phyloP scores from a whole-genome alignment of 1,140 invertebrate species.

The Drosophila miranda region DNA sequence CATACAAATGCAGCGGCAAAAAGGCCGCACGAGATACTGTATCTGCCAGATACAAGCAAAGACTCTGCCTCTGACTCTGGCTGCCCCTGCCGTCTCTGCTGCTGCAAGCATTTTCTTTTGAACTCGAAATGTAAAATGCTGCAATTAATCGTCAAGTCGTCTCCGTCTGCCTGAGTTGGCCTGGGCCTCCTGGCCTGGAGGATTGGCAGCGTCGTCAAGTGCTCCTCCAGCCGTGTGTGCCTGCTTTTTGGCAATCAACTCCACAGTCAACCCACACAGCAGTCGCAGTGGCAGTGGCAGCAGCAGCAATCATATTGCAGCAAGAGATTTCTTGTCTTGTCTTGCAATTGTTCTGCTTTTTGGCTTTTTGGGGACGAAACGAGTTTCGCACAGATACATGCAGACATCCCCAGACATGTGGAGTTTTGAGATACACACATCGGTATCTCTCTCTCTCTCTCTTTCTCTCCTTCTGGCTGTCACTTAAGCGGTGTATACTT shows the following conservation, averaged over 20 bases:
- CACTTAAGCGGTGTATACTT: slow-evolving; percentile 1
- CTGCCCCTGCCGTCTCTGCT: slow-evolving; percentile 13
- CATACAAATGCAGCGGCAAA: slow-evolving; percentile 40
- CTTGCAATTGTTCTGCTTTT: slow-evolving; percentile 70
- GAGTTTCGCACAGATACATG: slow-evolving; percentile 48
- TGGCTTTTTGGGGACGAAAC: slow-evolving; percentile 68
- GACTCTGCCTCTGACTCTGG: slow-evolving; percentile 19
- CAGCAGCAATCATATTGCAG: slow-evolving; percentile 63
- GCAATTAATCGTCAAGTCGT: slow-evolving; percentile 69
- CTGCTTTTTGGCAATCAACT: slow-evolving; percentile 68
- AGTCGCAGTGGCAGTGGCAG: slow-evolving; percentile 19
- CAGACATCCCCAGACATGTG: too few relatives aligned
- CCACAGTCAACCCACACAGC: slow-evolving; percentile 57
- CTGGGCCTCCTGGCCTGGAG: slow-evolving; percentile 16
- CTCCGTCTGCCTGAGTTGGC: slow-evolving; percentile 16
- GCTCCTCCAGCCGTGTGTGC: slow-evolving; percentile 35
- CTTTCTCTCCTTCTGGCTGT: slow-evolving; percentile 38
- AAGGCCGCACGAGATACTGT: slow-evolving; percentile 61
- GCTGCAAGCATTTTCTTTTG: slow-evolving; percentile 61
- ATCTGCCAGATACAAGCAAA: slow-evolving; percentile 61
- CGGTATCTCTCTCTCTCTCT: slow-evolving; percentile 27
- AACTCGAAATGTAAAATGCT: slow-evolving; percentile 71
- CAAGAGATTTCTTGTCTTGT: slow-evolving; percentile 50
- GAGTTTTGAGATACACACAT: slow-evolving; percentile 8
- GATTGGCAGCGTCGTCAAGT: slow-evolving; percentile 54